Evolutionary conservation across 2,797 vertebrate genomes (phyloP).

Genomic region (Girardinus metallicus): DNA sequence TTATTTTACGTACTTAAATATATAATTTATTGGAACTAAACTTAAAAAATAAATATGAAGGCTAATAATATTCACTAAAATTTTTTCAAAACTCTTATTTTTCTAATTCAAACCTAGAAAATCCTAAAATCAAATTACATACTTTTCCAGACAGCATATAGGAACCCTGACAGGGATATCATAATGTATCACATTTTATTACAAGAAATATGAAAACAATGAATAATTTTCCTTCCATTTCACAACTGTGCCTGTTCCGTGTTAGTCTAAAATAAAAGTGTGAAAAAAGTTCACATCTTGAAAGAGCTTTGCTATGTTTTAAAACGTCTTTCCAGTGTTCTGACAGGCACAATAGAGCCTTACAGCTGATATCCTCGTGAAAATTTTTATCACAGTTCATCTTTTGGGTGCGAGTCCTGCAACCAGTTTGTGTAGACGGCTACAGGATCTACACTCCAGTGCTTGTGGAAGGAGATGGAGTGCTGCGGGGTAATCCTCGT

Average conservation of each 20-base stretch:
- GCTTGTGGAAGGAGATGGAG: slow-evolving; percentile 92
- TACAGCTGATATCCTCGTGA: background rate
- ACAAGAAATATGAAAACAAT: background rate
- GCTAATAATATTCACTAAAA: background rate
- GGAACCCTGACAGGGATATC: background rate
- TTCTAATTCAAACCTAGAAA: background rate
- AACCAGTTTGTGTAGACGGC: slow-evolving; percentile 87
- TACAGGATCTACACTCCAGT: slow-evolving; percentile 91
- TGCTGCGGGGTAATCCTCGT: slow-evolving; percentile 82
- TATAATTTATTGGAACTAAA: no score
- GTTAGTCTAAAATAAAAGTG: background rate
- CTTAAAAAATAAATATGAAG: no score
- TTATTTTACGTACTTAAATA: no score
- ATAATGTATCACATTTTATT: background rate
- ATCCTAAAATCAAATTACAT: background rate
- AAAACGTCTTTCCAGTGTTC: background rate
- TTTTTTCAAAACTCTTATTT: background rate
- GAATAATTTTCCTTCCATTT: background rate
- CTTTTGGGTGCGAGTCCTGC: slow-evolving; percentile 53
- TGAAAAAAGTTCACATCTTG: background rate
- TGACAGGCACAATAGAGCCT: no score
- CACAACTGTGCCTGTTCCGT: background rate
- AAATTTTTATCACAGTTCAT: slow-evolving; percentile 61
- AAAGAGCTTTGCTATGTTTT: background rate
- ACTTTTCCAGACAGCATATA: background rate